Conservation (phyloP, 1,140 invertebrate species). For the Neodiprion fabricii region DNA sequence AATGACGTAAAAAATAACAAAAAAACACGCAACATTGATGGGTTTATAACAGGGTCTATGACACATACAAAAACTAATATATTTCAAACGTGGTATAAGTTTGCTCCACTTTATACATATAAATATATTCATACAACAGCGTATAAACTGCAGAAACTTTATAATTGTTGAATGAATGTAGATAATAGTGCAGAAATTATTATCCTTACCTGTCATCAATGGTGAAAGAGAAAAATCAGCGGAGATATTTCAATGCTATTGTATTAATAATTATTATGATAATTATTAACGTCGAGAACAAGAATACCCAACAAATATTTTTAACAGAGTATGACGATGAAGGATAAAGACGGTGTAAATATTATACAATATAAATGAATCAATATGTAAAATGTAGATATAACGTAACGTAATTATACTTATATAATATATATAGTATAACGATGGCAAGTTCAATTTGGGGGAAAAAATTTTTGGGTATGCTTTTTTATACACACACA, state of each 20-base stretch:
- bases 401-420: neutral
- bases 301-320: constrained; percentile 52
- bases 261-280: too few relatives aligned
- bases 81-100: neutral
- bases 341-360: constrained; percentile 20
- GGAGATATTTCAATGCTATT: neutral
- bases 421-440: neutral
- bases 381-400: constrained; percentile 26
- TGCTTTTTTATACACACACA: constrained; percentile 25
- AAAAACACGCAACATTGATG: neutral
- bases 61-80: neutral
- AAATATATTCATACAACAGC: neutral
- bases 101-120: too few relatives aligned
- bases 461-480: neutral
- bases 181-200: too few relatives aligned
- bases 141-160: neutral
- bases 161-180: too few relatives aligned
- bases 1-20: neutral
- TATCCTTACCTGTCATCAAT: constrained; percentile 10
- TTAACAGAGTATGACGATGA: constrained; percentile 42
- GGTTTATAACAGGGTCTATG: constrained; percentile 14
- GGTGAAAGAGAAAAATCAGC: constrained; percentile 19
- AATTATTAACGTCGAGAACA: neutral
- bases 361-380: constrained; percentile 18
- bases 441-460: constrained; percentile 6